Percentiles rank a stretch among this genome's conserved stretches.
phyloP scores from a whole-genome alignment of 1,140 invertebrate species.

The Aleiodes sp. region DNA sequence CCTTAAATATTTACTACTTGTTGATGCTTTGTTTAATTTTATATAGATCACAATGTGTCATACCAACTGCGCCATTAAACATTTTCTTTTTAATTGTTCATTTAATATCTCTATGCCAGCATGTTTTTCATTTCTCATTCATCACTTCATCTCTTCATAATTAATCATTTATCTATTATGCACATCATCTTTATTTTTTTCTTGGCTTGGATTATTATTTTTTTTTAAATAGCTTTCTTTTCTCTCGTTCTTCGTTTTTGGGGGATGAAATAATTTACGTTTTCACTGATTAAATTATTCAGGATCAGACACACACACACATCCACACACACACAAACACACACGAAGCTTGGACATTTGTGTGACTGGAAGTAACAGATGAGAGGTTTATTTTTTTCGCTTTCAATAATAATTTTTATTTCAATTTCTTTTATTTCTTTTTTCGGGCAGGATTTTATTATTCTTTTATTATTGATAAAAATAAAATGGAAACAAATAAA shows the following conservation, averaged over 20 bases:
- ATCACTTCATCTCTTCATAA: conserved; percentile 1
- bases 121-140: not conserved
- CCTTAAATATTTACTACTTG: conserved; percentile 61
- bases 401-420: too few species aligned
- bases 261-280: not conserved
- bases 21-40: conserved; percentile 59
- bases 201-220: conserved; percentile 22
- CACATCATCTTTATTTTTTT: conserved; percentile 5
- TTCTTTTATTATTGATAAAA: not conserved
- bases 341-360: conserved; percentile 15
- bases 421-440: not conserved
- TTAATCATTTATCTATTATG: conserved; percentile 18
- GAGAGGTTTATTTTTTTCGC: not conserved
- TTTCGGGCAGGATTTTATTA: not conserved
- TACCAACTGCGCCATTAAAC: conserved; percentile 58
- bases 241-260: too few species aligned
- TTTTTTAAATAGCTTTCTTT: too few species aligned
- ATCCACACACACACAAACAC: too few species aligned
- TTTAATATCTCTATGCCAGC: conserved; percentile 29
- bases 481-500: not conserved
- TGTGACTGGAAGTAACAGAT: conserved; percentile 14
- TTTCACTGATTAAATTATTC: not conserved
- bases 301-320: too few species aligned
- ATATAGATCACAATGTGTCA: conserved; percentile 63
- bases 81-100: conserved; percentile 41